A percentile compares a stretch with the other conserved stretches of the same genome.
Conservation (phyloP, 2,113 vertebrate genomes). For the Agapornis roseicollis region DNA sequence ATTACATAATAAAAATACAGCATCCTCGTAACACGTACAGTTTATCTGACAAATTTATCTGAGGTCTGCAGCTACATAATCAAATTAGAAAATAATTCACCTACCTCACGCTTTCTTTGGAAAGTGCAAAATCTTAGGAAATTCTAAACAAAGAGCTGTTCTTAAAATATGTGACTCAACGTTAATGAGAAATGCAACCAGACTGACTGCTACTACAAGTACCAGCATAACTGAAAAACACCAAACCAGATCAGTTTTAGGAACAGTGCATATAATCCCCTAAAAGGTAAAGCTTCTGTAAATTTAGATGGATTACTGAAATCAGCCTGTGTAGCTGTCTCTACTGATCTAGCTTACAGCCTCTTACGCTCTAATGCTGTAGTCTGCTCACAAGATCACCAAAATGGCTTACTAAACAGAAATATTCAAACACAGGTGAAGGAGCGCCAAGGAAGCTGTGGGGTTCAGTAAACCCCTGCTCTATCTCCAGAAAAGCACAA, state of each 20-base stretch:
- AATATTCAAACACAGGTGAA: not conserved
- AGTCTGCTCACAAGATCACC: not conserved
- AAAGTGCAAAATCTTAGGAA: constrained; percentile 25
- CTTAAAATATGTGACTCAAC: constrained; percentile 24
- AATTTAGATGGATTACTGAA: not conserved
- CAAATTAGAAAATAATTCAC: constrained; percentile 12
- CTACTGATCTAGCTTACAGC: not conserved
- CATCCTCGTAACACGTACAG: not conserved
- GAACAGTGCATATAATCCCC: not conserved
- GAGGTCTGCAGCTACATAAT: not conserved
- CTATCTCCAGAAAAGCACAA: not conserved
- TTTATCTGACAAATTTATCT: constrained; percentile 25
- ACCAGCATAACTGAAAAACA: not conserved
- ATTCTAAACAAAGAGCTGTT: constrained; percentile 30
- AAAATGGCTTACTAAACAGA: not conserved
- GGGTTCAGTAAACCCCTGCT: not conserved
- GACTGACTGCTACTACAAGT: not conserved
- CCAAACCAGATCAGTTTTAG: not conserved
- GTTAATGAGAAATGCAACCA: constrained; percentile 4
- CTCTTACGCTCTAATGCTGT: not conserved
- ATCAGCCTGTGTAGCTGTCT: not conserved
- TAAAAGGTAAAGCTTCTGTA: constrained; percentile 18
- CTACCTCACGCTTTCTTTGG: not conserved
- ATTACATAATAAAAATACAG: constrained; percentile 27
- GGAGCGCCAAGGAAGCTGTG: not conserved